phyloP scores from a whole-genome alignment of 2,113 vertebrate species.

The Asarcornis scutulata region DNA sequence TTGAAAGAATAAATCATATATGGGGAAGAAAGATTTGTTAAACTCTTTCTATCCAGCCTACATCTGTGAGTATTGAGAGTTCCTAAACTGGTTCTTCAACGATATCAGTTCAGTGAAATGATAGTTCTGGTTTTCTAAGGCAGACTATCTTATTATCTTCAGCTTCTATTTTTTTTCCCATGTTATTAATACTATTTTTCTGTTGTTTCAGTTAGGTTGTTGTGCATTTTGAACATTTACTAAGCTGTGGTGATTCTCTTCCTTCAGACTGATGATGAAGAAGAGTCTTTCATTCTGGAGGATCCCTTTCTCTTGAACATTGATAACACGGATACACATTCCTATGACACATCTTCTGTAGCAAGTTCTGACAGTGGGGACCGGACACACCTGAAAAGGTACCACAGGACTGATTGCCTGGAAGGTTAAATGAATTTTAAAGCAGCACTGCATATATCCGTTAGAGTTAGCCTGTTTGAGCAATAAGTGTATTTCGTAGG shows the following conservation, averaged over 20 bases:
- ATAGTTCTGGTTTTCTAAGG: background rate
- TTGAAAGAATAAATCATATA: background rate
- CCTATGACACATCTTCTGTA: slow-evolving; percentile 95
- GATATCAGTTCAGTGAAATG: background rate
- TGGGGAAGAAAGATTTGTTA: background rate
- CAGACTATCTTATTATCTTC: background rate
- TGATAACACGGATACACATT: slow-evolving; percentile 91
- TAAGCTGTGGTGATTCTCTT: slow-evolving; percentile 6
- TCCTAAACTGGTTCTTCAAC: background rate
- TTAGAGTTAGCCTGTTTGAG: background rate
- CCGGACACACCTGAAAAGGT: slow-evolving; percentile 90
- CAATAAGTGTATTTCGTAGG: background rate
- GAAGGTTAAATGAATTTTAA: background rate
- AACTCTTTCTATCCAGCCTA: background rate
- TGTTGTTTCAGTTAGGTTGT: background rate
- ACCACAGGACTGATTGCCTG: background rate
- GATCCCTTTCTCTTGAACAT: slow-evolving; percentile 91
- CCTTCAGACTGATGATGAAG: slow-evolving; percentile 92
- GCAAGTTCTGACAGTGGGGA: slow-evolving; percentile 98
- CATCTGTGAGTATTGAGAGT: background rate
- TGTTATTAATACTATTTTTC: background rate
- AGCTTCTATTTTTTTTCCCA: background rate
- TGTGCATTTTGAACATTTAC: rapidly evolving
- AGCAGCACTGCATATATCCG: background rate
- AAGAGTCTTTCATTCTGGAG: slow-evolving; percentile 92